Evolutionary conservation across 2,888 invertebrate genomes (phyloP), one percentile per base, ranked within the genome.

Genomic region (Microplitis deprimator): DNA sequence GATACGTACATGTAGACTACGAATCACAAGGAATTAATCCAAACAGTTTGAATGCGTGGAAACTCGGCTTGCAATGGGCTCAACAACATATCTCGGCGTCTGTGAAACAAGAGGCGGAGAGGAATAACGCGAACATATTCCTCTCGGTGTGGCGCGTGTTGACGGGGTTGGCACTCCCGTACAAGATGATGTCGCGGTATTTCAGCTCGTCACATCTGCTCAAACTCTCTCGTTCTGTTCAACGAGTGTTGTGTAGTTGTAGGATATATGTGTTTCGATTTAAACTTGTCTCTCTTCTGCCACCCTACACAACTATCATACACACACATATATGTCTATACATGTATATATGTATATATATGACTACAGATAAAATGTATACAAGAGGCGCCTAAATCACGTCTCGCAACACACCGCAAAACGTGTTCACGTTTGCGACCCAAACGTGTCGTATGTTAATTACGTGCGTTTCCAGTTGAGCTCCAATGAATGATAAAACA

Each of bases 381-480:
- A 79, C 80, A 29, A 29, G 68, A 78, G 79, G 78, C 74, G 77
- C 68, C 80, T 77, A 76, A 76, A 68, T 73, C 77, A 77, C 74
- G 72, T 70, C 68, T 64, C 74, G 13, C 10, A 72, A 77, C 79
- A 76, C 68, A 74, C 65, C 70, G 50, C 67, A 59, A 73, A 73
- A 72, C 81, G 76, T 82, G 82, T 82, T 82, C 77, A 77, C 75
- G 79, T 70, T 80, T 77, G 75, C 76, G 79, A 79, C 79, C 78
- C 80, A 72, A 80, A 82, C 82, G 77, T 81, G 82, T 82, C 78
- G 81, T 82, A 82, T 81, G 81, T 82, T 82, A 82, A 82, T 82
- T 81, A 79, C 77, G 79, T 80, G 78, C 77, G 78, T 82, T 79
- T 79, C 77, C 81, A 79, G 79, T 80, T 79, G 80, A 76, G 75